Conservation (phyloP, 2,113 vertebrate species). For the Falcunculus frontatus region DNA sequence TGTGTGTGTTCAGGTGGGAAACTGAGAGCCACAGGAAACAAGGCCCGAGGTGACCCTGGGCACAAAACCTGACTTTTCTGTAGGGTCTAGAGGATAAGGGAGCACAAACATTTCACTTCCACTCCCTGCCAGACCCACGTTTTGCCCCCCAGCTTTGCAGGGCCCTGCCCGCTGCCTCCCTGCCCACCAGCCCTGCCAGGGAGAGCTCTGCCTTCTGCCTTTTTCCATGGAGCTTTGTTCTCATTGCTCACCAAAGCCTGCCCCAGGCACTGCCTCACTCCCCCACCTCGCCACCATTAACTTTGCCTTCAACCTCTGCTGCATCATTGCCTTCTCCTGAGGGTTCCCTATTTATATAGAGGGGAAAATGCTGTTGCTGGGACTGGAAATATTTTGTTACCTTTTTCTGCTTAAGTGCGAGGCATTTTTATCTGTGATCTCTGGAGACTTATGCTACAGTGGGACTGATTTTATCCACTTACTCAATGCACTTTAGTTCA, state of each 20-base stretch:
- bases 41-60: not conserved
- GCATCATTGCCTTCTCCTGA: constrained; percentile 61
- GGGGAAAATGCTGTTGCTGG: constrained; percentile 67
- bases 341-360: constrained; percentile 69
- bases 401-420: constrained; percentile 62
- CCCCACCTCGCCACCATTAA: not conserved
- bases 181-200: not conserved
- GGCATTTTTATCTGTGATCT: constrained; percentile 70
- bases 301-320: constrained; percentile 39
- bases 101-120: not conserved
- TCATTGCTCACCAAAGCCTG: not conserved
- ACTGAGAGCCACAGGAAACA: not conserved
- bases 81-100: not conserved
- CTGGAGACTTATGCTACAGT: constrained; percentile 70
- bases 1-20: not conserved
- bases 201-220: not conserved
- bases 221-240: not conserved
- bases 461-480: constrained; percentile 75
- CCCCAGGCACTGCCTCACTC: not conserved
- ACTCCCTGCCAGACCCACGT: not conserved
- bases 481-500: constrained; percentile 68
- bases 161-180: not conserved
- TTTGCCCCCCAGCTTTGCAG: fast-evolving
- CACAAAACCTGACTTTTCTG: not conserved
- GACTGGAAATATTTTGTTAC: constrained; percentile 74